These are phyloP conservation scores for Corythornis vintsioides DNA, from an alignment of 2,113 vertebrate species.

Conservation along the genomic window DNA sequence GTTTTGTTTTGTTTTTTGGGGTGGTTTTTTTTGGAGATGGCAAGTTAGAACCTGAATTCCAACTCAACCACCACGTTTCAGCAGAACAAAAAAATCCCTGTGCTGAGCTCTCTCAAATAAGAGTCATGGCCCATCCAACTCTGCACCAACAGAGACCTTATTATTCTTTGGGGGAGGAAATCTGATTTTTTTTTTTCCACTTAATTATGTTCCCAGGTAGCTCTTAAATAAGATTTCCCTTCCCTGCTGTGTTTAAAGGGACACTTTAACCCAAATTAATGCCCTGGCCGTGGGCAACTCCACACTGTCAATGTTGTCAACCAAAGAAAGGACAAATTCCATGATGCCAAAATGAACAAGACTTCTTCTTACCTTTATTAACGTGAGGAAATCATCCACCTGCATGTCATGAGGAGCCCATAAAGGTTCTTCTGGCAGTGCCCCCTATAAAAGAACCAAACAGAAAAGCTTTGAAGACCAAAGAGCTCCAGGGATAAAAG, in stretches of 20 bases:
- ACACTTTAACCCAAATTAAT: not conserved
- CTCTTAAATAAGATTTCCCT: constrained; percentile 55
- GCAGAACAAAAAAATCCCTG: constrained; percentile 62
- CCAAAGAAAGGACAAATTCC: not conserved
- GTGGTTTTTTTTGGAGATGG: not conserved
- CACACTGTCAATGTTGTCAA: not conserved
- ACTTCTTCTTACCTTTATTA: constrained; percentile 59
- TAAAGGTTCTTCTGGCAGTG: constrained; percentile 56
- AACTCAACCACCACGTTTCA: constrained; percentile 35
- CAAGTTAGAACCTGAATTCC: constrained; percentile 55
- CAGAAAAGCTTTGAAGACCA: not conserved
- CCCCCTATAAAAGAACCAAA: constrained; percentile 15
- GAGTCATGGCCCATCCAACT: constrained; percentile 40
- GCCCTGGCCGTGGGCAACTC: not conserved
- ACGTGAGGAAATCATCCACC: constrained; percentile 38
- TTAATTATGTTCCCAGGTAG: constrained; percentile 60
- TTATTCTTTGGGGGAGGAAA: constrained; percentile 55
- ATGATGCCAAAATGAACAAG: not conserved
- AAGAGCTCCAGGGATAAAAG: not conserved
- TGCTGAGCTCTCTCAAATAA: constrained; percentile 31
- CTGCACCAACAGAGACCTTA: constrained; percentile 28
- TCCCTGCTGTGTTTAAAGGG: constrained; percentile 23
- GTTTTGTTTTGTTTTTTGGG: too few relatives aligned
- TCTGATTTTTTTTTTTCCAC: constrained; percentile 66
- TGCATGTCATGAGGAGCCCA: constrained; percentile 64